Evolutionary conservation across 2,113 vertebrate species (phyloP).

Genomic region (Peromyscus maniculatus): DNA sequence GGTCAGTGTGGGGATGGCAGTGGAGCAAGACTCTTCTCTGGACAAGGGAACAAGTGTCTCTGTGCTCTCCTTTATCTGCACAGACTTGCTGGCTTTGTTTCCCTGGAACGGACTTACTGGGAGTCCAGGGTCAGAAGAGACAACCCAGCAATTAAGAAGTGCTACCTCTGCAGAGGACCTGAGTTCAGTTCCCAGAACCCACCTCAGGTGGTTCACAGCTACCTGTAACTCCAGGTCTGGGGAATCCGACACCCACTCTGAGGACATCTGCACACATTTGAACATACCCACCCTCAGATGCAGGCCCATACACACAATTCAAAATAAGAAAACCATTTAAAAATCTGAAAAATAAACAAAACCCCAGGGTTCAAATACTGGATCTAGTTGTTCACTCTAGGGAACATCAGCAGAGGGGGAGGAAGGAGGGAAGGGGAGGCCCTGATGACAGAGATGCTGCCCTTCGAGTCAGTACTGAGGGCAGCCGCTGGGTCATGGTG

Average conservation of each 20-base stretch:
- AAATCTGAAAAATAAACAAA: background rate
- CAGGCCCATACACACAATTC: background rate
- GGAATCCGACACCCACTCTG: background rate
- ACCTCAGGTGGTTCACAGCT: background rate
- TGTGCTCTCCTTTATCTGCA: background rate
- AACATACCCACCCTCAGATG: background rate
- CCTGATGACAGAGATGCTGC: rapidly evolving
- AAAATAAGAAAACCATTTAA: background rate
- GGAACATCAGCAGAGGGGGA: background rate
- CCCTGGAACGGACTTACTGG: background rate
- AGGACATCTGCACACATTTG: background rate
- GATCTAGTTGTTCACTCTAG: background rate
- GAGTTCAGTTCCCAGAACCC: background rate
- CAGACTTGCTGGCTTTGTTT: background rate
- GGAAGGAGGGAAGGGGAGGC: rapidly evolving
- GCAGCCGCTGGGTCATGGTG: rapidly evolving
- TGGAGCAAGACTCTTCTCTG: rapidly evolving
- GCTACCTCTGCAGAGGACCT: background rate
- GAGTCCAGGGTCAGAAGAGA: background rate
- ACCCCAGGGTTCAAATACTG: background rate
- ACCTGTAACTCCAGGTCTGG: background rate
- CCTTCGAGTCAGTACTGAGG: rapidly evolving
- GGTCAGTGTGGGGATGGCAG: rapidly evolving
- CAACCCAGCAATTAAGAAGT: too few relatives aligned
- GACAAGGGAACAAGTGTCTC: too few relatives aligned